Evolutionary conservation across 1,140 invertebrate species (phyloP).

Genomic region (Aphis gossypii): DNA sequence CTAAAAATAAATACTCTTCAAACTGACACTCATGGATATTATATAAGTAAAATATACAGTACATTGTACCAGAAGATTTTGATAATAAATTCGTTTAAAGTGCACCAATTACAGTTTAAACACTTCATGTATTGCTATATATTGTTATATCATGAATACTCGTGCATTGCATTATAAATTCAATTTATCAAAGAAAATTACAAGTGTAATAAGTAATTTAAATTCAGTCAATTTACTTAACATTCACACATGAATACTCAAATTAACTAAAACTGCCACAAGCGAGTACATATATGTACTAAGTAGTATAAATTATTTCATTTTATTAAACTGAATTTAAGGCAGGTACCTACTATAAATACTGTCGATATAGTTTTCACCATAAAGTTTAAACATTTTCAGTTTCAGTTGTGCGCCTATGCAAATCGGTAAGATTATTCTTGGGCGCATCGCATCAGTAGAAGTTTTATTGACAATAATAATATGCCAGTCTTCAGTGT

Average conservation of each 20-base stretch:
- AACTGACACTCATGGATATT: neutral
- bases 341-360: neutral
- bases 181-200: neutral
- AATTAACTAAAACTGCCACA: neutral
- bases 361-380: neutral
- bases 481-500: neutral
- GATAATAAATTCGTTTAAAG: neutral
- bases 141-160: neutral
- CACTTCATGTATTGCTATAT: neutral
- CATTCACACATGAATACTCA: neutral
- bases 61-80: neutral
- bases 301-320: neutral
- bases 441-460: neutral
- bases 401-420: neutral
- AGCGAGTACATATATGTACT: neutral
- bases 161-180: neutral
- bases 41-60: neutral
- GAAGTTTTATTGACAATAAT: neutral
- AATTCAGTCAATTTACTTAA: slow-evolving; percentile 1
- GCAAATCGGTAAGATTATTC: neutral
- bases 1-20: no score
- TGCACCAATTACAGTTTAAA: neutral
- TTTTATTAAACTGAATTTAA: neutral
- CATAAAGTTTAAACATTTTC: neutral
- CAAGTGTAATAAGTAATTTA: slow-evolving; percentile 5